Evolutionary conservation across 1,140 invertebrate species (phyloP), one percentile per base, ranked within the genome.

Genomic region (Megalonaias nervosa): DNA sequence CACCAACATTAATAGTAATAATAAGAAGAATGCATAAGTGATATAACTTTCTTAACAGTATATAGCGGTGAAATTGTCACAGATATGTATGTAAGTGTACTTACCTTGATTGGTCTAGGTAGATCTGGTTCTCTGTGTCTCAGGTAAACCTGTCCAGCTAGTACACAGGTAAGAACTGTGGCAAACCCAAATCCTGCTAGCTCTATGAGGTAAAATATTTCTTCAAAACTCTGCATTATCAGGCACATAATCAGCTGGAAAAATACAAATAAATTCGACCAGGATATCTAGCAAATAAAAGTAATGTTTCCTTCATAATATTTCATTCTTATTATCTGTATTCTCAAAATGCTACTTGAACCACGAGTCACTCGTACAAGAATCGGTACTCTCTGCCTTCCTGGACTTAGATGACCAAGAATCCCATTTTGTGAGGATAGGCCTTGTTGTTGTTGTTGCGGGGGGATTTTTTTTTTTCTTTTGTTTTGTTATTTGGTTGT

Each of bases 171-270:
- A 16, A 89, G 79, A 38, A 90, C 83, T 16, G 80, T 80, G 60
- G 83, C 81, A 69, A 89, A 87, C 38, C 81, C 81, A 79, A 86
- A 90, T 11, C 85, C 88, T 83, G 86, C 82, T 83, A 87, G 83
- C 69, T 87, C 89, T 31, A 89, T 87, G 57, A 86, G 82, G 65
- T 85, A 87, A 65, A 88, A 86, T 55, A 89, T 86, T 38, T 89
- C 80, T 23, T 85, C 84, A 74, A 84, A 85, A 31, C 79, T 80
- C 76, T 88, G 86, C 87, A 89, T 88, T 19, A 85, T 61, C 1
- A 89, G 23, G n/a, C 84, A 83, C 31, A 89, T 59, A 12, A 86
- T 72, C 67, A 84, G 76, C 87, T 88, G 83, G 64, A 81, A 31
- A 68, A 17, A 48, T 48, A 48, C 38, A 48, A 48, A 67, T 6